A percentile compares a stretch with the other conserved stretches of the same genome.
Evolutionary conservation across 1,140 invertebrate species (phyloP).

Genomic region (Drosophila sp.): DNA sequence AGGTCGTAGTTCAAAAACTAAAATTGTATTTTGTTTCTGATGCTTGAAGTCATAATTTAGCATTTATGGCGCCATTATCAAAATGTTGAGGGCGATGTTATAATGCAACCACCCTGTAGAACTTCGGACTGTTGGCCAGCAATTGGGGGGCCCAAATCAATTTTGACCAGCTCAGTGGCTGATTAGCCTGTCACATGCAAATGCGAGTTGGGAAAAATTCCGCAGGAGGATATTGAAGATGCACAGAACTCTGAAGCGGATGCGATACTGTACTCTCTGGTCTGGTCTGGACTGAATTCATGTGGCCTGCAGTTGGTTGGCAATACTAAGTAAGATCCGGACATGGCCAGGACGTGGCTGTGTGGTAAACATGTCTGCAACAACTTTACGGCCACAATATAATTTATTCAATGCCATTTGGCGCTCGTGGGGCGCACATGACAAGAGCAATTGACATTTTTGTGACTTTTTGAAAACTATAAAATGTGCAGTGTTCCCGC

Average conservation of each 20-base stretch:
- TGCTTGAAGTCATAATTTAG: slow-evolving; percentile 62
- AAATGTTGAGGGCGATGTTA: slow-evolving; percentile 42
- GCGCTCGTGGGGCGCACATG: slow-evolving; percentile 45
- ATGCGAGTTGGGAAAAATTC: slow-evolving; percentile 1
- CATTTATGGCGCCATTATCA: slow-evolving; percentile 70
- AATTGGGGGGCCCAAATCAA: slow-evolving; percentile 41
- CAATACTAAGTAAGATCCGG: slow-evolving; percentile 46
- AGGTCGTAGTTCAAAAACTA: slow-evolving; percentile 52
- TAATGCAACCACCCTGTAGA: slow-evolving; percentile 7
- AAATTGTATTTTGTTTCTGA: slow-evolving; percentile 31
- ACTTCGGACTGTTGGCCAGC: background rate
- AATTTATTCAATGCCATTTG: slow-evolving; percentile 82
- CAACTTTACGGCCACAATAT: slow-evolving; percentile 80
- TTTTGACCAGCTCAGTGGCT: slow-evolving; percentile 43
- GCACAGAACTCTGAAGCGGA: background rate
- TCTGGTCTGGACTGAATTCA: background rate
- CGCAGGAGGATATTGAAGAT: background rate
- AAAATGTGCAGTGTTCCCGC: slow-evolving; percentile 72
- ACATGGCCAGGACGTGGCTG: slow-evolving; percentile 54
- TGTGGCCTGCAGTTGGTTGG: slow-evolving; percentile 7
- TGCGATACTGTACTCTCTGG: slow-evolving; percentile 5
- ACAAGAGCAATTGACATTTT: slow-evolving; percentile 82
- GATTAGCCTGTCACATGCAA: slow-evolving; percentile 48
- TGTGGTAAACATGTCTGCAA: slow-evolving; percentile 66
- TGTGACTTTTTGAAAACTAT: slow-evolving; percentile 83